A percentile compares a stretch with the other conserved stretches of the same genome.
phyloP scores from a whole-genome alignment of 2,113 vertebrate species.

The Vidua chalybeata region DNA sequence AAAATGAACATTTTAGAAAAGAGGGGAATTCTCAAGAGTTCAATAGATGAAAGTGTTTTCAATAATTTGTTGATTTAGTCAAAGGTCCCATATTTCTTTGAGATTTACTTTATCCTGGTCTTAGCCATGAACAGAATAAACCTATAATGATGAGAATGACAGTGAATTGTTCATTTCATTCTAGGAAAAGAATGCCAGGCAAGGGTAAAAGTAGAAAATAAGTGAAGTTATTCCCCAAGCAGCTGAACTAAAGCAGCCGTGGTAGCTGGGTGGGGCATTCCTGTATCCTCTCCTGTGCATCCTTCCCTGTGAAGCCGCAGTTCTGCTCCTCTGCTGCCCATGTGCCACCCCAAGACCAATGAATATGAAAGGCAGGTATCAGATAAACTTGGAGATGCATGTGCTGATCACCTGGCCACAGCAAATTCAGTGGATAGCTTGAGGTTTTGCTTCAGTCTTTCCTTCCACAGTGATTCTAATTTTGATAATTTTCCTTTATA shows the following conservation, averaged over 20 bases:
- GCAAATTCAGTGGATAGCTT: neutral
- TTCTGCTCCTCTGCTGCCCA: neutral
- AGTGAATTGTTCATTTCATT: neutral
- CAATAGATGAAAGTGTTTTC: neutral
- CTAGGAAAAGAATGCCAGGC: neutral
- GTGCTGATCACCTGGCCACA: neutral
- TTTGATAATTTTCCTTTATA: neutral
- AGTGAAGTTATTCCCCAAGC: neutral
- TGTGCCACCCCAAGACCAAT: rapidly evolving
- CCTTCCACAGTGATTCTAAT: neutral
- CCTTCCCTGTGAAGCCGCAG: neutral
- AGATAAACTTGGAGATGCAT: neutral
- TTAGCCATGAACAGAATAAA: neutral
- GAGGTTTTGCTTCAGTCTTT: neutral
- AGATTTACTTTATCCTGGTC: neutral
- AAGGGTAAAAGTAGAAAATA: neutral
- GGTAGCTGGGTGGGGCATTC: neutral
- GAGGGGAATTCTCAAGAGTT: neutral
- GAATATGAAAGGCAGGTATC: neutral
- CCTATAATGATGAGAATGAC: neutral
- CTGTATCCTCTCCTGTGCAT: neutral
- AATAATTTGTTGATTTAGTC: neutral
- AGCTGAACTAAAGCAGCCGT: neutral
- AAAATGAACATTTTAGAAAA: neutral
- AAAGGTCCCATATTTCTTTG: neutral